phyloP scores from a whole-genome alignment of 2,797 vertebrate species.

The Chaetodon trifasciatus region DNA sequence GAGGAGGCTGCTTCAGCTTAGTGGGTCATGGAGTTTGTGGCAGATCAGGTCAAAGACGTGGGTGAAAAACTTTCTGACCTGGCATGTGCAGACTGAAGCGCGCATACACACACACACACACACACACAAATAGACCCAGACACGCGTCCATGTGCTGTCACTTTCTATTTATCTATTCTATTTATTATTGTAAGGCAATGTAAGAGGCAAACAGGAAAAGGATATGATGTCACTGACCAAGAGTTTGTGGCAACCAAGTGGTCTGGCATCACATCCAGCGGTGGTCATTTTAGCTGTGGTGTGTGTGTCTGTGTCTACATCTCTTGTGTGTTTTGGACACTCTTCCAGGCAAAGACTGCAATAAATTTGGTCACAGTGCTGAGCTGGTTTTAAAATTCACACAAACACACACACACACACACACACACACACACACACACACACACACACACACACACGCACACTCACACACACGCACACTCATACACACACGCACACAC shows the following conservation, averaged over 20 bases:
- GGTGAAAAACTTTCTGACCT: slow-evolving; percentile 69
- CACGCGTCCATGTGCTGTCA: slow-evolving; percentile 65
- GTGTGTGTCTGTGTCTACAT: slow-evolving; percentile 71
- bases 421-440: slow-evolving; percentile 30
- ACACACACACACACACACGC: slow-evolving; percentile 31
- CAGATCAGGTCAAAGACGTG: slow-evolving; percentile 77
- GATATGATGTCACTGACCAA: slow-evolving; percentile 79
- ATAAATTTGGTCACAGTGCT: slow-evolving; percentile 78
- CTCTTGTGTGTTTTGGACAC: slow-evolving; percentile 78
- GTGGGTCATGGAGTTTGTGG: slow-evolving; percentile 79
- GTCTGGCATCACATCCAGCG: slow-evolving; percentile 69
- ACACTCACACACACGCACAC: slow-evolving; percentile 3
- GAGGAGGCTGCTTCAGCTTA: slow-evolving; percentile 62
- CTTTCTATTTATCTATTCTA: slow-evolving; percentile 76
- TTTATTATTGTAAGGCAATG: slow-evolving; percentile 73
- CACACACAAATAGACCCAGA: slow-evolving; percentile 49
- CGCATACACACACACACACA: slow-evolving; percentile 31
- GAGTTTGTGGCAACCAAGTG: slow-evolving; percentile 70
- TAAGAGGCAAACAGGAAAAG: slow-evolving; percentile 81
- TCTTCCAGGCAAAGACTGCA: slow-evolving; percentile 72
- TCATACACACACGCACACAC: slow-evolving; percentile 27
- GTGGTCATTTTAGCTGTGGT: slow-evolving; percentile 80
- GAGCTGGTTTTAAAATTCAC: slow-evolving; percentile 74
- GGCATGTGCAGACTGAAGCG: slow-evolving; percentile 41
- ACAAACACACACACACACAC: slow-evolving; percentile 7